Percentiles rank a stretch among this genome's conserved stretches.
These are phyloP conservation scores for Hylaeus volcanicus DNA, from an alignment of 1,140 invertebrate species.

Conservation along the genomic window DNA sequence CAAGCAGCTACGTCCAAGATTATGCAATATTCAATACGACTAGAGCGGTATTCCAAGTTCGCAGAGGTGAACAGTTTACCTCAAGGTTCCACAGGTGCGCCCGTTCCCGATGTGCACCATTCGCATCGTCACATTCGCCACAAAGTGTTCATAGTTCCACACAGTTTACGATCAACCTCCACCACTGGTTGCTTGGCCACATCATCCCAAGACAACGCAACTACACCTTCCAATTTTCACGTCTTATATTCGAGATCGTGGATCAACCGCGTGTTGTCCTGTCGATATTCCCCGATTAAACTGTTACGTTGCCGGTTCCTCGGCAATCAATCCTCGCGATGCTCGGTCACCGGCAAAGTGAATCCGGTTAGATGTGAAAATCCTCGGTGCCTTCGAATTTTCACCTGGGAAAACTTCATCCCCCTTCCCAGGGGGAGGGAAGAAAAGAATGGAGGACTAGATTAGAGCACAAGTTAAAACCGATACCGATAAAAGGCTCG, in stretches of 20 bases:
- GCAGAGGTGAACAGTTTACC: slow-evolving; percentile 44
- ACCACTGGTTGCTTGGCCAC: neutral
- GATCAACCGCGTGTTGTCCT: neutral
- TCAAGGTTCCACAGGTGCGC: slow-evolving; percentile 39
- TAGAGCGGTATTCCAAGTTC: slow-evolving; percentile 5
- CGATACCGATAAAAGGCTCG: too few relatives aligned
- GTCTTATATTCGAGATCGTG: too few relatives aligned
- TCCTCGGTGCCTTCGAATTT: neutral
- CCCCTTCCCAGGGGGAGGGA: too few relatives aligned
- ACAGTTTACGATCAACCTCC: neutral
- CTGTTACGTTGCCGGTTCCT: neutral
- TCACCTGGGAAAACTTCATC: neutral
- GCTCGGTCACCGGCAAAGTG: too few relatives aligned
- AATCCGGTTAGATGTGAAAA: too few relatives aligned
- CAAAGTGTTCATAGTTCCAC: neutral
- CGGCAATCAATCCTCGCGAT: neutral
- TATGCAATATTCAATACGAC: neutral
- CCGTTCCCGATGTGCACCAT: neutral
- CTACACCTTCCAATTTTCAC: neutral
- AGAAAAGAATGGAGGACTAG: too few relatives aligned
- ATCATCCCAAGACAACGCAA: neutral
- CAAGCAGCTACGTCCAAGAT: neutral
- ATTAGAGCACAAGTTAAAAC: too few relatives aligned
- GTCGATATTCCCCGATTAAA: too few relatives aligned
- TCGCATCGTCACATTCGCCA: neutral